Conservation (phyloP, 1,140 invertebrate species). For the Drosophila repletoides region DNA sequence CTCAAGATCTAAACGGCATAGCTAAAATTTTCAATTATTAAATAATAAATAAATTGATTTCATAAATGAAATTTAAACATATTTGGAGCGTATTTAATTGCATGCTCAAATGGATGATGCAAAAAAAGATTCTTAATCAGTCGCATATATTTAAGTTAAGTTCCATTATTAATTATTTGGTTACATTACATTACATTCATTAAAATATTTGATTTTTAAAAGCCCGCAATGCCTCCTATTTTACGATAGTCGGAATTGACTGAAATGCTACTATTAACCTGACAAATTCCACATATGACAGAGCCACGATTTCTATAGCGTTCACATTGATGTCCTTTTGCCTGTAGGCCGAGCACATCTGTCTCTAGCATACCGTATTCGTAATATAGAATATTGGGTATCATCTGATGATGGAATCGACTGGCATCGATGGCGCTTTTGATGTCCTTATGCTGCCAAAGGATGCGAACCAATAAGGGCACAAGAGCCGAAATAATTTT, state of each 20-base stretch:
- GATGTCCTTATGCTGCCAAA: slow-evolving; percentile 89
- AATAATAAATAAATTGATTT: slow-evolving; percentile 34
- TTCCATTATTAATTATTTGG: no score
- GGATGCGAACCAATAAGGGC: slow-evolving; percentile 87
- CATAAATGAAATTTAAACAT: background rate
- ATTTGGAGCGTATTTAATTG: no score
- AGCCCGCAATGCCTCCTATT: slow-evolving; percentile 90
- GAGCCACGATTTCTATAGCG: slow-evolving; percentile 87
- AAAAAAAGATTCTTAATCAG: no score
- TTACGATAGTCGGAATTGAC: slow-evolving; percentile 93
- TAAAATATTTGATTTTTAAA: slow-evolving; percentile 67
- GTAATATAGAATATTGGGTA: slow-evolving; percentile 91
- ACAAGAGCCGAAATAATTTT: slow-evolving; percentile 93
- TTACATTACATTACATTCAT: no score
- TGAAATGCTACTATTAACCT: slow-evolving; percentile 85
- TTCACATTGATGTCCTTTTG: slow-evolving; percentile 87
- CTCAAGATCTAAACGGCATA: slow-evolving; percentile 34
- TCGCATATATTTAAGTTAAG: no score
- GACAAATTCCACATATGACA: slow-evolving; percentile 87
- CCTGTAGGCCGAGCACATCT: slow-evolving; percentile 86
- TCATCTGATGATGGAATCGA: slow-evolving; percentile 96
- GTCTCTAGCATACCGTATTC: slow-evolving; percentile 86
- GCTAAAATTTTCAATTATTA: slow-evolving; percentile 40
- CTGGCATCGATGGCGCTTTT: slow-evolving; percentile 92
- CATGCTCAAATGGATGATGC: no score